Conservation (phyloP, 2,797 vertebrate species). For the Protonibea diacanthus region DNA sequence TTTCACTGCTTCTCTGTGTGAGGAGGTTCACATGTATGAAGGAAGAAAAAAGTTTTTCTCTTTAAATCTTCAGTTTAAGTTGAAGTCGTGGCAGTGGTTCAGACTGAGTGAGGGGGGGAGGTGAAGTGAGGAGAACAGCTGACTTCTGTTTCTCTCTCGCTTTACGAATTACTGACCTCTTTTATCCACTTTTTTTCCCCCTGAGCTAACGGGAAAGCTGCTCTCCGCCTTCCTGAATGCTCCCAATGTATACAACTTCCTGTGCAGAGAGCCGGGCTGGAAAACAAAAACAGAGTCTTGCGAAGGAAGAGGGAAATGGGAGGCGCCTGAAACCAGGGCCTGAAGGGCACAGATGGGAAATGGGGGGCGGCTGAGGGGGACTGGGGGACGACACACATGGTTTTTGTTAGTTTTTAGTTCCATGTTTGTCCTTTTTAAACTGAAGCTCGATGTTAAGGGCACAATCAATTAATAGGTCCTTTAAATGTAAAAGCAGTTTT, state of each 20-base stretch:
- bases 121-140: conserved; percentile 76
- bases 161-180: conserved; percentile 69
- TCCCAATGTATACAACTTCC: conserved; percentile 88
- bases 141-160: conserved; percentile 77
- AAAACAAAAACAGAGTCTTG: conserved; percentile 88
- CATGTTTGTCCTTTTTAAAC: conserved; percentile 49
- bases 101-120: conserved; percentile 70
- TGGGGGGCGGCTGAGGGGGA: conserved; percentile 49
- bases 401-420: conserved; percentile 78
- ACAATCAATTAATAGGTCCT: not conserved
- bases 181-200: conserved; percentile 59
- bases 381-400: conserved; percentile 74
- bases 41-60: conserved; percentile 2
- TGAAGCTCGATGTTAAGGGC: conserved; percentile 7
- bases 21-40: conserved; percentile 37
- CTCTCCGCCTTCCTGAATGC: conserved; percentile 86
- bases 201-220: conserved; percentile 81
- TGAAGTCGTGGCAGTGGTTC: conserved; percentile 61
- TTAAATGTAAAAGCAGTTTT: conserved; percentile 14
- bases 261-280: conserved; percentile 84
- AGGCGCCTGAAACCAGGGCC: conserved; percentile 78
- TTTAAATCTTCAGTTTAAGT: conserved; percentile 36
- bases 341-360: conserved; percentile 84
- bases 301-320: conserved; percentile 85
- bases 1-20: conserved; percentile 66